phyloP scores from a whole-genome alignment of 2,113 vertebrate genomes.

The Galeopterus variegatus region DNA sequence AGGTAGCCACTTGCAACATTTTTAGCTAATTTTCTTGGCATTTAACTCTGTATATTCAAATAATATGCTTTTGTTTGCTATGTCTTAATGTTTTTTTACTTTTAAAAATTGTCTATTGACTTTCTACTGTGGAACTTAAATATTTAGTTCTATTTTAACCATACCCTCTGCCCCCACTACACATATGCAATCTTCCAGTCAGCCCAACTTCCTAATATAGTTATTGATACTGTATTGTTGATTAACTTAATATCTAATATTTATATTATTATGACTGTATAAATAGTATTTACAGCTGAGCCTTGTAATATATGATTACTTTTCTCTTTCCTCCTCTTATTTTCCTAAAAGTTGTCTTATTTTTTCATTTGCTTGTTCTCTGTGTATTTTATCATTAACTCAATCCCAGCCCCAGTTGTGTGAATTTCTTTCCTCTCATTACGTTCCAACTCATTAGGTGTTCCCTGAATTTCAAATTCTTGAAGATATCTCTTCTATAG shows the following conservation, averaged over 20 bases:
- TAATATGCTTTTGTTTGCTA: background rate
- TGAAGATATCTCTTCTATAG: background rate
- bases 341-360: background rate
- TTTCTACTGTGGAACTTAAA: background rate
- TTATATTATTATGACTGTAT: background rate
- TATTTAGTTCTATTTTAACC: background rate
- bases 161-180: background rate
- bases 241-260: constrained; percentile 8
- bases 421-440: background rate
- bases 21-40: background rate
- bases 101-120: background rate
- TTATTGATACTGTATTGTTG: background rate
- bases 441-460: background rate
- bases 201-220: background rate
- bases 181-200: background rate
- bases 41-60: background rate
- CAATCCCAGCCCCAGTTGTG: background rate
- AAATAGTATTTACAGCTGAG: background rate
- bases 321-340: background rate
- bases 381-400: background rate
- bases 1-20: background rate
- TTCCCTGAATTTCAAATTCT: background rate
- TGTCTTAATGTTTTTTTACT: background rate
- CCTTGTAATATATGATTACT: background rate
- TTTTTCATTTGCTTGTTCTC: background rate